These are phyloP conservation scores for Sisyra terminalis DNA, from an alignment of 2,888 invertebrate genomes.

Conservation along the genomic window DNA sequence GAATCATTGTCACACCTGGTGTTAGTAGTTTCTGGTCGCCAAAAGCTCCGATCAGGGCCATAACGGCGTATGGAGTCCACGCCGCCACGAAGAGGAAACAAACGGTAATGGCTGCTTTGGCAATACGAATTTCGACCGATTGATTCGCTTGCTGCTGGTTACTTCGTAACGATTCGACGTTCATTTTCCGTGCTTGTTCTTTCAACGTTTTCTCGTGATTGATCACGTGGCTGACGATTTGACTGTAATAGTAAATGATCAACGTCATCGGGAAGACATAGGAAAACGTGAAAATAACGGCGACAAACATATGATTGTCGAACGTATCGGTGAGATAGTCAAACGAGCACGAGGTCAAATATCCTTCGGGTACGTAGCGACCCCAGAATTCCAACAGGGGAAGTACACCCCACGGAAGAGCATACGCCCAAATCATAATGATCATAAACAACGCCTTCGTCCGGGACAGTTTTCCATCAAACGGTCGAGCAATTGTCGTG, in stretches of 20 bases:
- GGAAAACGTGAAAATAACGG: slow-evolving; percentile 56
- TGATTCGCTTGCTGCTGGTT: slow-evolving; percentile 48
- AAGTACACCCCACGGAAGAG: slow-evolving; percentile 65
- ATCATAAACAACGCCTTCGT: slow-evolving; percentile 68
- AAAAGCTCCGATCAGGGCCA: slow-evolving; percentile 66
- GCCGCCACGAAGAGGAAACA: slow-evolving; percentile 72
- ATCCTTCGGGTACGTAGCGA: slow-evolving; percentile 82
- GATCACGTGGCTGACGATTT: slow-evolving; percentile 76
- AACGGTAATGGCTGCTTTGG: slow-evolving; percentile 76
- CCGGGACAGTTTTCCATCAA: slow-evolving; percentile 64
- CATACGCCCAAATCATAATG: slow-evolving; percentile 54
- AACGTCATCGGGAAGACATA: slow-evolving; percentile 61
- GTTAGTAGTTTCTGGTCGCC: slow-evolving; percentile 58
- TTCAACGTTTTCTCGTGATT: slow-evolving; percentile 68
- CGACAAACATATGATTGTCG: slow-evolving; percentile 63
- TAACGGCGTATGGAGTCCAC: slow-evolving; percentile 82
- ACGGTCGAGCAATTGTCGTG: slow-evolving; percentile 64
- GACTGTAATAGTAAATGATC: slow-evolving; percentile 71
- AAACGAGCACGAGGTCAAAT: slow-evolving; percentile 67
- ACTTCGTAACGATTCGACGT: slow-evolving; percentile 65
- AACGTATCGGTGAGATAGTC: slow-evolving; percentile 68
- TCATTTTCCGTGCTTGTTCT: slow-evolving; percentile 77
- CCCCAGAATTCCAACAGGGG: slow-evolving; percentile 75
- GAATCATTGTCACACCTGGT: slow-evolving; percentile 70
- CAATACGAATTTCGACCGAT: slow-evolving; percentile 70